Evolutionary conservation across 2,113 vertebrate genomes (phyloP).

Genomic region (Phasianus colchicus): DNA sequence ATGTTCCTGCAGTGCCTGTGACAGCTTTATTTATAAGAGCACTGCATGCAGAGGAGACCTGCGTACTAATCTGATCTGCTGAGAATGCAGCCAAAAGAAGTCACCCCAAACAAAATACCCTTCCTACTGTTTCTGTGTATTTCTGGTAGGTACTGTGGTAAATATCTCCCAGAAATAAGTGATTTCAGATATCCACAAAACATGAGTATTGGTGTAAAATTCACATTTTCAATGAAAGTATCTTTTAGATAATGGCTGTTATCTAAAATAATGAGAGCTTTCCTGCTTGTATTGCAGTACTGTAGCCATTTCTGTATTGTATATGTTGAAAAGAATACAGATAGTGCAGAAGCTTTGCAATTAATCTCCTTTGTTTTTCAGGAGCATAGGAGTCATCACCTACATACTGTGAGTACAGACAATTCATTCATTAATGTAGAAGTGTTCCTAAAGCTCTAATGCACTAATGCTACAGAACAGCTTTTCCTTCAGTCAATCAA

Average conservation of each 20-base stretch:
- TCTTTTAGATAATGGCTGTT: background rate
- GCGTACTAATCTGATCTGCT: background rate
- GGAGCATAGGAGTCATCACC: slow-evolving; percentile 99
- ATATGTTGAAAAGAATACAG: background rate
- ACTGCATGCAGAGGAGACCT: background rate
- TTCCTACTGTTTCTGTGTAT: background rate
- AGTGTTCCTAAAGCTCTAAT: background rate
- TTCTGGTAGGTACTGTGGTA: background rate
- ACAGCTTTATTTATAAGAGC: background rate
- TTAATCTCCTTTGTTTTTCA: slow-evolving; percentile 74
- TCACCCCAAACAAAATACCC: background rate
- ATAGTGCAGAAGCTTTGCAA: background rate
- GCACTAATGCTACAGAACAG: background rate
- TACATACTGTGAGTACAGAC: slow-evolving; percentile 94
- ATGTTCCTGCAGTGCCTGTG: background rate
- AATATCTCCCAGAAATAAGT: background rate
- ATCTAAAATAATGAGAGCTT: background rate
- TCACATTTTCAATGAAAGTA: background rate
- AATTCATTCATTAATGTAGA: background rate
- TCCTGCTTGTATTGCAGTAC: background rate
- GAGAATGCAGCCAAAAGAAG: background rate
- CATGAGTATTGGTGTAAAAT: background rate
- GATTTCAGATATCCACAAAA: background rate
- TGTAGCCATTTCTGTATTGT: background rate
- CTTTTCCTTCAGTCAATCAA: background rate